Base-by-base conservation (phyloP, 2,113 vertebrate genomes). In the Chauna torquata region DNA sequence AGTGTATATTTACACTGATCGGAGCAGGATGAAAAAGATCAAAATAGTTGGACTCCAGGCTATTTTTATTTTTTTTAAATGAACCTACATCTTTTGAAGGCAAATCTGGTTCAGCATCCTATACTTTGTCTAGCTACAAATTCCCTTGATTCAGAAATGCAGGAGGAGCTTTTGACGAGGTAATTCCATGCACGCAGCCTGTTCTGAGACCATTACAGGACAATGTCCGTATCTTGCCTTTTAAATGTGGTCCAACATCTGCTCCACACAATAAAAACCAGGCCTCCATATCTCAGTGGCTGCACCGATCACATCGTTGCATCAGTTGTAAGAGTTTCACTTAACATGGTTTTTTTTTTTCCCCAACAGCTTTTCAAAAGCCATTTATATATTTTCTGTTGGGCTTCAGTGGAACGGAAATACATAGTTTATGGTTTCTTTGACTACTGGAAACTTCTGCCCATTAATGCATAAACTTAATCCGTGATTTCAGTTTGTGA, bases 401-500 rank as follows among this genome's bases (percentile, higher is more conserved):
- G 22, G 36, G 64, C 50, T 68, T 44, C 49, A 57, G 2, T 12
- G 23, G 40, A 72, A 38, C 38, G 8, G 74, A 82, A 85, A 74
- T 38, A 36, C 20, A 27, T 4, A 30, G 19, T 3, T 25, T 38
- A 7, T 57, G 30, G 22, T 70, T 75, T 52, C 22, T 84, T 38
- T 25, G 62, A 12, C 20, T 71, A 0, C 14, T 58, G 19, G 40
- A 19, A 79, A 59, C 16, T 25, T 22, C 15, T 75, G 19, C 28
- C 22, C 12, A 7, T 47, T 68, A 47, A 47, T 34, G 47, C 9
- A 7, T 23, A 64, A 59, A 22, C 5, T 9, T 38, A 16, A 77
- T 19, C 42, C 3, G 0, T 23, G 36, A 2, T 47, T 86, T 77
- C 34, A 45, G 24, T 6, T 0, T 0, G 20, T 18, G 68, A 9